These are phyloP conservation scores for Calosoma granatense DNA, from an alignment of 1,140 invertebrate species.

Conservation along the genomic window DNA sequence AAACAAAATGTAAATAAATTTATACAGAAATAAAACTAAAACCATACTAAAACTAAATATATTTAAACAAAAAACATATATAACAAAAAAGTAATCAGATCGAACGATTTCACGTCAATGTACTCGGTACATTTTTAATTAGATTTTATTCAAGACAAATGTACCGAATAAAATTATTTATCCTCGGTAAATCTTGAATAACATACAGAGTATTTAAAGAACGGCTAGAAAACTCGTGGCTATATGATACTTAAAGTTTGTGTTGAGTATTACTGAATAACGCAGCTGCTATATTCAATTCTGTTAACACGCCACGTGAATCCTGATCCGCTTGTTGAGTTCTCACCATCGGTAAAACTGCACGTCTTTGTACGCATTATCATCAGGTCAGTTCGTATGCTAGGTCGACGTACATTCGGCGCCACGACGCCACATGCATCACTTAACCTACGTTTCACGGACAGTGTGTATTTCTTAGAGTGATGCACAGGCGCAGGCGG, in stretches of 20 bases:
- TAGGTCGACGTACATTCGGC: constrained; percentile 70
- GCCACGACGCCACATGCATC: constrained; percentile 78
- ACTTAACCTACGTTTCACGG: constrained; percentile 66
- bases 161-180: too few relatives aligned
- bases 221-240: not conserved
- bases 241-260: not conserved
- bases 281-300: not conserved
- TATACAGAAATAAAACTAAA: too few relatives aligned
- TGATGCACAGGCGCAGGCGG: constrained; percentile 48
- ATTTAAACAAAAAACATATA: too few relatives aligned
- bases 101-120: too few relatives aligned
- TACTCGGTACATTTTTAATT: too few relatives aligned
- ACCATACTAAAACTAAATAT: too few relatives aligned
- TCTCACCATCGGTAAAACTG: constrained; percentile 43
- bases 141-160: too few relatives aligned
- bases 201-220: not conserved
- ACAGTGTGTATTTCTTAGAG: constrained; percentile 62
- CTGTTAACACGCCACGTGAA: not conserved
- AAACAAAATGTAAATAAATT: too few relatives aligned
- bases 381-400: constrained; percentile 74
- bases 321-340: not conserved
- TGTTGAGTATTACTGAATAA: not conserved
- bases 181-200: too few relatives aligned
- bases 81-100: too few relatives aligned
- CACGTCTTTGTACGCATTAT: constrained; percentile 73